phyloP scores from a whole-genome alignment of 2,113 vertebrate species.

The Pao palembangensis region DNA sequence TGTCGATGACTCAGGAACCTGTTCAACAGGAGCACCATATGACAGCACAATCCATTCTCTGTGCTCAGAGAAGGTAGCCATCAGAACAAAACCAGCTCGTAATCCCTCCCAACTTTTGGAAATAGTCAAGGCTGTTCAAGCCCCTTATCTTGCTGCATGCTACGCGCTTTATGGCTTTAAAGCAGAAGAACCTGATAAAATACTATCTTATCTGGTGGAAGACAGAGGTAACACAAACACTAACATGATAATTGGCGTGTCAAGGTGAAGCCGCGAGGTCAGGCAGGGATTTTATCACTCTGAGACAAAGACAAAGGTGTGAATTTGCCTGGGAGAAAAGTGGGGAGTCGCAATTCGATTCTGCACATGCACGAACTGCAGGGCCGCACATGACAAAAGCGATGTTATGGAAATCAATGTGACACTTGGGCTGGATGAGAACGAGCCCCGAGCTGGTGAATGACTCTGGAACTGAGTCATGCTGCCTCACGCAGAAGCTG shows the following conservation, averaged over 20 bases:
- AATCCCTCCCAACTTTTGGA: background rate
- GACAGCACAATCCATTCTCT: background rate
- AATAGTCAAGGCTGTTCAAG: background rate
- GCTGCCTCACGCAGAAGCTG: conserved; percentile 21
- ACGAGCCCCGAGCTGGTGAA: conserved; percentile 50
- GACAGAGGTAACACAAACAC: conserved; percentile 11
- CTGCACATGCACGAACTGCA: conserved; percentile 8
- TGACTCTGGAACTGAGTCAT: conserved; percentile 50
- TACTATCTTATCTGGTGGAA: background rate
- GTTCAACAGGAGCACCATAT: conserved; percentile 39
- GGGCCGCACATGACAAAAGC: conserved; percentile 50
- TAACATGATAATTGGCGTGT: conserved; percentile 5
- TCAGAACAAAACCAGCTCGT: conserved; percentile 19
- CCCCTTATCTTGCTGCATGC: background rate
- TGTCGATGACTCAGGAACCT: conserved; percentile 37
- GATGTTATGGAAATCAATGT: conserved; percentile 53
- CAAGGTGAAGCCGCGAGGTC: background rate
- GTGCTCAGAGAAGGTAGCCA: background rate
- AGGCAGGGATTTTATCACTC: too few relatives aligned
- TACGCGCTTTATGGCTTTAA: background rate
- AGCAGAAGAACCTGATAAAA: conserved; percentile 4
- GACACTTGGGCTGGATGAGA: conserved; percentile 42
- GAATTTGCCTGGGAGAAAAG: conserved; percentile 23
- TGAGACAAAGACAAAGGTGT: background rate
- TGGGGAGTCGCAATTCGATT: background rate